phyloP scores from a whole-genome alignment of 2,113 vertebrate genomes.

The Cyprinus carpio region DNA sequence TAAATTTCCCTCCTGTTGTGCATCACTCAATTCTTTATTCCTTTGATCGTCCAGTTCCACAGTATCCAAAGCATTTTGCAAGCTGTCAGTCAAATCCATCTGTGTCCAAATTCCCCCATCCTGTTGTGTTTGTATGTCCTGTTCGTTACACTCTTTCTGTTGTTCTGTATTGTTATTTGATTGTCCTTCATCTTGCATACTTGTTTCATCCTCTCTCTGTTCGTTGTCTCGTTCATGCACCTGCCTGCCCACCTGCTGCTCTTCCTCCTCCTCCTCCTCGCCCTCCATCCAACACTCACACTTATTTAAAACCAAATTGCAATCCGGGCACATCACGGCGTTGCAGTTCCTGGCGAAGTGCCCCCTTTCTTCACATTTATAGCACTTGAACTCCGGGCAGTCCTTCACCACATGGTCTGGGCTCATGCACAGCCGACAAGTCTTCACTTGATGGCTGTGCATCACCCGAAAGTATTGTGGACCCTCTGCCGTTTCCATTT shows the following conservation, averaged over 20 bases:
- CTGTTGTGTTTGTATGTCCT: neutral
- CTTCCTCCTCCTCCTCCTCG: neutral
- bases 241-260: neutral
- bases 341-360: neutral
- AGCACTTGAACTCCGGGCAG: neutral
- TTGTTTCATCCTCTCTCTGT: neutral
- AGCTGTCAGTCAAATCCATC: too few relatives aligned
- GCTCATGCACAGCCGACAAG: neutral
- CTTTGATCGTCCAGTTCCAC: too few relatives aligned
- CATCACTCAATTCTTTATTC: too few relatives aligned
- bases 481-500: neutral
- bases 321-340: too few relatives aligned
- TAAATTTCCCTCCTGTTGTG: too few relatives aligned
- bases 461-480: too few relatives aligned
- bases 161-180: too few relatives aligned
- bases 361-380: neutral
- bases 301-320: too few relatives aligned
- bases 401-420: neutral
- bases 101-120: too few relatives aligned
- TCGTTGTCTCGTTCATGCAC: constrained; percentile 4
- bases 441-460: neutral
- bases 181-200: neutral
- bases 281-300: neutral
- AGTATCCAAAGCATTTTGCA: too few relatives aligned
- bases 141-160: neutral